Evolutionary conservation across 2,113 vertebrate genomes (phyloP).

Genomic region (Cisticola juncidis): DNA sequence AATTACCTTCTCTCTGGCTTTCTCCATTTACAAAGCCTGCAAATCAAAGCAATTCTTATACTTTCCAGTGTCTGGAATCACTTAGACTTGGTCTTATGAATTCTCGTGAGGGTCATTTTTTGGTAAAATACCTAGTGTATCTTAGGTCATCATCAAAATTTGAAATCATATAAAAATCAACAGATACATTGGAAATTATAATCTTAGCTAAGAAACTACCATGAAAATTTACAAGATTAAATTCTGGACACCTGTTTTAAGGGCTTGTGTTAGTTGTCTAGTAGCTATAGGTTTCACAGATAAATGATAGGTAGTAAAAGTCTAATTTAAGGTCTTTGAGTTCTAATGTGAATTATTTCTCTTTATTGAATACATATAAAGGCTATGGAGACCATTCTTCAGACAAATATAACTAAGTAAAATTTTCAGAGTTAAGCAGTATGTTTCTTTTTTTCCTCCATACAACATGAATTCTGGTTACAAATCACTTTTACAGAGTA

Average conservation of each 20-base stretch:
- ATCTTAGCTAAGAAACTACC: neutral
- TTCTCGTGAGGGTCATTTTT: neutral
- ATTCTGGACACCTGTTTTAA: neutral
- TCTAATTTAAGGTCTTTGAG: neutral
- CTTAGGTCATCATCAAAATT: neutral
- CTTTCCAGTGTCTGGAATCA: neutral
- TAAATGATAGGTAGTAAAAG: neutral
- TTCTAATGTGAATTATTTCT: neutral
- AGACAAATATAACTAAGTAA: neutral
- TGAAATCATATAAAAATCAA: neutral
- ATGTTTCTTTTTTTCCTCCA: neutral
- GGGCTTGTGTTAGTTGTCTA: neutral
- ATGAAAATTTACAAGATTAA: neutral
- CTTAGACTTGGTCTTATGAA: neutral
- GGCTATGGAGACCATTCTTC: neutral
- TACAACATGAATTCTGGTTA: neutral
- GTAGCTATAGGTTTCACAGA: neutral
- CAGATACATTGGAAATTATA: neutral
- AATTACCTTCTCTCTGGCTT: conserved; percentile 8
- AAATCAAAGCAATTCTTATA: neutral
- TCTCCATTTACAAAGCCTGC: neutral
- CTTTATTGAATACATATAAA: neutral
- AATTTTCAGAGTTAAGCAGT: neutral
- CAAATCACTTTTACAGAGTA: neutral
- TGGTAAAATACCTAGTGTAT: neutral